These are phyloP conservation scores for Chironomus tentans DNA, from an alignment of 2,888 invertebrate species.

Conservation along the genomic window DNA sequence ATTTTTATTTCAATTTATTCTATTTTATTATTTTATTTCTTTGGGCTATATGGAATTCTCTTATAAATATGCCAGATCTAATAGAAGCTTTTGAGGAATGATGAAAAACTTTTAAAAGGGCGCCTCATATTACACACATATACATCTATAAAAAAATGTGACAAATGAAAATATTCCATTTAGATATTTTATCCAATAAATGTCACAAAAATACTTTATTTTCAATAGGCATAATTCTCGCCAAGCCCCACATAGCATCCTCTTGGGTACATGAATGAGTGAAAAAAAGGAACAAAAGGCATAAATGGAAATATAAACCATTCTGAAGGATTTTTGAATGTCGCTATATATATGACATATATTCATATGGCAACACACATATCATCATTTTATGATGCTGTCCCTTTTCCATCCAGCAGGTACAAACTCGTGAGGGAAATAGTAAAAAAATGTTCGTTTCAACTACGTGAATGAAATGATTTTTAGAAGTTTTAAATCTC, in stretches of 20 bases:
- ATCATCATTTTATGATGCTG: background rate
- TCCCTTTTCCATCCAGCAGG: background rate
- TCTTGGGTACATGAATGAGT: background rate
- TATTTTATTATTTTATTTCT: background rate
- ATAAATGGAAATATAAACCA: background rate
- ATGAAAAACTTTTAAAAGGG: no score
- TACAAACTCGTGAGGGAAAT: conserved; percentile 13
- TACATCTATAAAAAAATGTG: background rate
- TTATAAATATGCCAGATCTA: no score
- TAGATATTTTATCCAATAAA: conserved; percentile 14
- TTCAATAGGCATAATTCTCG: background rate
- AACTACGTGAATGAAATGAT: background rate
- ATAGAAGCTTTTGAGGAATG: no score
- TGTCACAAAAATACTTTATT: background rate
- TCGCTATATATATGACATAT: background rate
- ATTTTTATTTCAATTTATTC: conserved; percentile 8
- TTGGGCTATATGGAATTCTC: no score
- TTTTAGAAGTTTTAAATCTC: background rate
- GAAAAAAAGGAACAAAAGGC: background rate
- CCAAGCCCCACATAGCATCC: background rate
- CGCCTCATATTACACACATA: no score
- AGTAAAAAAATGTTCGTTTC: background rate
- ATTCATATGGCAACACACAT: background rate
- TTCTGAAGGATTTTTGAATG: background rate
- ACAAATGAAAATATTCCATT: conserved; percentile 23